Evolutionary conservation across 1,140 invertebrate species (phyloP), one percentile per base, ranked within the genome.

Genomic region (Triops longicaudatus): DNA sequence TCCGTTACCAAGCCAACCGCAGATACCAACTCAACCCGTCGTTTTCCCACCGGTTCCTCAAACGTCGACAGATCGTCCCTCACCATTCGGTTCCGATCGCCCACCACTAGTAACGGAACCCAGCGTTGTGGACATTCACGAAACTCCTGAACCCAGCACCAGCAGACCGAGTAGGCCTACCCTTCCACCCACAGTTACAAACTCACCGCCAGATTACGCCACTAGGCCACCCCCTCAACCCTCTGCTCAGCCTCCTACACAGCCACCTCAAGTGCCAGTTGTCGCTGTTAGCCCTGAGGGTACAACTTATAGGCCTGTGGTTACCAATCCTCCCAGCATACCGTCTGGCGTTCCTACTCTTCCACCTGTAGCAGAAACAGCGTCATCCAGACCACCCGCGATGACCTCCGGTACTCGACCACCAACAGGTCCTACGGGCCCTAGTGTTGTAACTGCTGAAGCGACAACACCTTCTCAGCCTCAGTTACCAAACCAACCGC

Each of bases 201-300:
- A 78, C 11, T 71, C 77, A 22, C 17, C 31, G 12, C 78, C 78
- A 42, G 77, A 76, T n/a, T 72, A 27, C 50, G 17, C 6, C 50
- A 63, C 50, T 1, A 44, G 28, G n/a, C 22, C 75, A 17, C 75
- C 75, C 12, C 50, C 44, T 11, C 44, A 63, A 63, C 26, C 26
- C 41, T 50, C 75, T 12, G 31, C 75, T 14, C 17, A 12, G 26
- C 5, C 75, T 17, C 22, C 71, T 27, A 31, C 22, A 14, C 75
- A 26, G 6, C 27, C 75, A 50, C 31, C 75, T 17, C 10, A 14
- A 10, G n/a, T 26, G 17, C 63, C 75, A 76, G 26, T 71, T 63
- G 14, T 63, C 7, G 75, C 44, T 76, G 75, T 71, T 7, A 72
- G 12, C 27, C 50, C 75, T 1, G 71, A 76, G 27, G 26, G 28